Evolutionary conservation across 1,140 invertebrate species (phyloP).

Genomic region (Hylaeus volcanicus): DNA sequence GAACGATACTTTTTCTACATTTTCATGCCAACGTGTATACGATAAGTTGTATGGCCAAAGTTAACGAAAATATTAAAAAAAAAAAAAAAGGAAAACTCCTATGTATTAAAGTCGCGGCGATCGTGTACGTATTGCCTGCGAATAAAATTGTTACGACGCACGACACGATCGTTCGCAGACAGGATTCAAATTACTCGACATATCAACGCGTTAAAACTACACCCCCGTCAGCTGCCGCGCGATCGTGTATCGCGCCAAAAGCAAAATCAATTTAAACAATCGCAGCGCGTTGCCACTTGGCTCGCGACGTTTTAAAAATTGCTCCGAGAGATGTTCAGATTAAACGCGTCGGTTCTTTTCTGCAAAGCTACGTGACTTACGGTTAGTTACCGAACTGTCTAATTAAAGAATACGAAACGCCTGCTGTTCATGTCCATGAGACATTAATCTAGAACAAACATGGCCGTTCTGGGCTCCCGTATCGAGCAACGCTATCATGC

Average conservation of each 20-base stretch:
- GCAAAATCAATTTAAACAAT: slow-evolving; percentile 3
- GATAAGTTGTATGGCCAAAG: too few species aligned
- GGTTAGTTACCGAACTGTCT: slow-evolving; percentile 59
- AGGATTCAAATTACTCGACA: too few species aligned
- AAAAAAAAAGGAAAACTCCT: too few species aligned
- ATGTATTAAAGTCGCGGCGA: too few species aligned
- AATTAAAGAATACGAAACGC: slow-evolving; percentile 74
- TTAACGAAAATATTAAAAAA: too few species aligned
- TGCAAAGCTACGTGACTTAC: slow-evolving; percentile 24
- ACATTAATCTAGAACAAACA: slow-evolving; percentile 78
- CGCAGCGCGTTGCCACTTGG: slow-evolving; percentile 1
- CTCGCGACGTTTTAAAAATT: slow-evolving; percentile 23
- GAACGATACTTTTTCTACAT: too few species aligned
- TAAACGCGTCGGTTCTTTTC: slow-evolving; percentile 5
- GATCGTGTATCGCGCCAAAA: background rate
- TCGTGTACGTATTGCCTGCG: too few species aligned
- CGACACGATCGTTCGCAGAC: too few species aligned
- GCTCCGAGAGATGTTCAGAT: slow-evolving; percentile 9
- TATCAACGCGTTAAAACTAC: background rate
- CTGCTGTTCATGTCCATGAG: slow-evolving; percentile 69
- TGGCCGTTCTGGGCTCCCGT: slow-evolving; percentile 64
- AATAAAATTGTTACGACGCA: too few species aligned
- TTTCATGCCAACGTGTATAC: too few species aligned
- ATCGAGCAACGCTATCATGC: slow-evolving; percentile 70
- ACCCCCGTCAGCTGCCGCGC: background rate